A percentile compares a stretch with the other conserved stretches of the same genome.
Conservation (phyloP, 2,113 vertebrate genomes). For the Brevimyrus niger region DNA sequence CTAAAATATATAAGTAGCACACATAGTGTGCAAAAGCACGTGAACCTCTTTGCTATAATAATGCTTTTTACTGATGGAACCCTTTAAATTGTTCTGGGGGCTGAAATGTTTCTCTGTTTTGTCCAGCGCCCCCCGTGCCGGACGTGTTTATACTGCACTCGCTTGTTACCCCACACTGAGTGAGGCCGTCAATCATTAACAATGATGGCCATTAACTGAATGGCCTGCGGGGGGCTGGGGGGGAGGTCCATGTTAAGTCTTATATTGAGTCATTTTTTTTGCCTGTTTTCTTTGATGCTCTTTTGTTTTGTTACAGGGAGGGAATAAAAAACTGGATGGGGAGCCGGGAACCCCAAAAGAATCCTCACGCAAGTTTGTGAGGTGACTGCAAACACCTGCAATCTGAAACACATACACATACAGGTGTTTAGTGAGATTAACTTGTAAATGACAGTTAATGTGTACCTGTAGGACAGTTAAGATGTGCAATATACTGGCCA, state of each 20-base stretch:
- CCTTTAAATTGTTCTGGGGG: neutral
- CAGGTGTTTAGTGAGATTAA: neutral
- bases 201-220: neutral
- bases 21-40: neutral
- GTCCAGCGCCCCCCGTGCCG: neutral
- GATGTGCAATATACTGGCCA: neutral
- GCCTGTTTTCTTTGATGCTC: neutral
- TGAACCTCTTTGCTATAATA: neutral
- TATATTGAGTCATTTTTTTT: neutral
- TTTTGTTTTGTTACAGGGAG: slow-evolving; percentile 36
- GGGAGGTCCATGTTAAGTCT: neutral
- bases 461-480: neutral
- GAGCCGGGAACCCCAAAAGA: slow-evolving; percentile 15
- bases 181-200: neutral
- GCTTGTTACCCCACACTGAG: neutral
- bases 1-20: neutral
- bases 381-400: slow-evolving; percentile 37
- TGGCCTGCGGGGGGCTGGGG: neutral
- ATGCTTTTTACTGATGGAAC: neutral
- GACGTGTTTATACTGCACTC: neutral
- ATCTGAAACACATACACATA: neutral
- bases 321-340: slow-evolving; percentile 33
- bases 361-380: slow-evolving; percentile 55
- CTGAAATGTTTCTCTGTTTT: neutral
- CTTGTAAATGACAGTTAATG: neutral